These are phyloP conservation scores for Corythornis vintsioides DNA, from an alignment of 2,113 vertebrate genomes.

Conservation along the genomic window DNA sequence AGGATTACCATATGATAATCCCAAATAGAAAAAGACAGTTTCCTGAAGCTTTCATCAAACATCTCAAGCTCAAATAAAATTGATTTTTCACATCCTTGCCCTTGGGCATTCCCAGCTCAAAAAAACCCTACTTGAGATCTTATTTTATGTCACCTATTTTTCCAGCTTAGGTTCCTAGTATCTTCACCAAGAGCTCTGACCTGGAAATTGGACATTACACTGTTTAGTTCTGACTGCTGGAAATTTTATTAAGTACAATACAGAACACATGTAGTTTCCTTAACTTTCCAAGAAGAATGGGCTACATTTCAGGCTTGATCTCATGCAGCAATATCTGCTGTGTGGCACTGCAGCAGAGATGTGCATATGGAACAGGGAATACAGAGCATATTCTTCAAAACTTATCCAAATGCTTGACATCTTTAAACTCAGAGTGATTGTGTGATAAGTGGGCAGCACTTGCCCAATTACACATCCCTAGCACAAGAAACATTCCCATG, in stretches of 20 bases:
- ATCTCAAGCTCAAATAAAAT: neutral
- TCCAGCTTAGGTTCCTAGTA: neutral
- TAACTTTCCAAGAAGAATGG: neutral
- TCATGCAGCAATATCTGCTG: neutral
- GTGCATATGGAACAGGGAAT: neutral
- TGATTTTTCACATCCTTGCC: neutral
- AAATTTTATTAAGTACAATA: neutral
- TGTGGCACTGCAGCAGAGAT: neutral
- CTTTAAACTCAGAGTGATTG: neutral
- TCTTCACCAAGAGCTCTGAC: neutral
- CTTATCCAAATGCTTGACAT: neutral
- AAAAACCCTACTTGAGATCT: neutral
- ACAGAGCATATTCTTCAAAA: neutral
- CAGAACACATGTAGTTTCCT: neutral
- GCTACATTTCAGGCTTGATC: neutral
- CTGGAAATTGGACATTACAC: neutral
- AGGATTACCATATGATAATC: neutral
- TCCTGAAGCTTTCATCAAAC: neutral
- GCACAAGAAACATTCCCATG: neutral
- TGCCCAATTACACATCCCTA: neutral
- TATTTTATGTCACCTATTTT: neutral
- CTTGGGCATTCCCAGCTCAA: neutral
- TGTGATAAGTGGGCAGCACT: neutral
- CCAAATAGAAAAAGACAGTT: neutral
- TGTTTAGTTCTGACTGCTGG: neutral